Percentiles rank a stretch among this genome's conserved stretches.
Evolutionary conservation across 2,113 vertebrate genomes (phyloP).

Genomic region (Gallinago jamesoni): DNA sequence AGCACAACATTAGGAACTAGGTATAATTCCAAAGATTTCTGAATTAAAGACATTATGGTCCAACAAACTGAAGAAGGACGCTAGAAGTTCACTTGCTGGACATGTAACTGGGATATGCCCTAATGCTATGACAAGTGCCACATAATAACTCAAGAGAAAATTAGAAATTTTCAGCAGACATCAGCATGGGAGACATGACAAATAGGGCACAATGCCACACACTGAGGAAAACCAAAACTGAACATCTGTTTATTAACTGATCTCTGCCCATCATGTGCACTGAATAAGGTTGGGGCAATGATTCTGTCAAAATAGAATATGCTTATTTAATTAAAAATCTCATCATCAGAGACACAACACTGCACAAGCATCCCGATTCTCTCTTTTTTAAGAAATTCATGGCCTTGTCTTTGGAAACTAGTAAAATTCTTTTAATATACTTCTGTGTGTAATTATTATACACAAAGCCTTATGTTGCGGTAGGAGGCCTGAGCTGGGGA

Average conservation of each 20-base stretch:
- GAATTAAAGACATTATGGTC: accelerated
- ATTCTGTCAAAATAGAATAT: background rate
- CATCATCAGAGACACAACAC: background rate
- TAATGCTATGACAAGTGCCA: background rate
- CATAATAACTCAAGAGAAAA: background rate
- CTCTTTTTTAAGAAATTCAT: background rate
- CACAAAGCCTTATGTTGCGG: background rate
- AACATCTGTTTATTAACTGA: slow-evolving; percentile 42
- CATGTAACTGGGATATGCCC: background rate
- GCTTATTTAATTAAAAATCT: slow-evolving; percentile 42
- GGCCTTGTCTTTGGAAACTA: background rate
- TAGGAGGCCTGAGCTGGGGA: background rate
- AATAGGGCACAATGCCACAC: background rate
- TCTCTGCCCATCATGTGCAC: background rate
- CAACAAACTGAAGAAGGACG: background rate
- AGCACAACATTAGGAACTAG: background rate
- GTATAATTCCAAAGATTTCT: background rate
- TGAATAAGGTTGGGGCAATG: background rate
- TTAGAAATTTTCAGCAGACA: background rate
- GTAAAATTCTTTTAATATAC: background rate
- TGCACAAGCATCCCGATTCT: background rate
- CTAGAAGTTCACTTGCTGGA: background rate
- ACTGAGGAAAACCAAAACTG: background rate
- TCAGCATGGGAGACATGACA: background rate
- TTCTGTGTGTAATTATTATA: background rate